Evolutionary conservation across 2,113 vertebrate genomes (phyloP), one percentile per base, ranked within the genome.

Genomic region (Pachyramphus minor): DNA sequence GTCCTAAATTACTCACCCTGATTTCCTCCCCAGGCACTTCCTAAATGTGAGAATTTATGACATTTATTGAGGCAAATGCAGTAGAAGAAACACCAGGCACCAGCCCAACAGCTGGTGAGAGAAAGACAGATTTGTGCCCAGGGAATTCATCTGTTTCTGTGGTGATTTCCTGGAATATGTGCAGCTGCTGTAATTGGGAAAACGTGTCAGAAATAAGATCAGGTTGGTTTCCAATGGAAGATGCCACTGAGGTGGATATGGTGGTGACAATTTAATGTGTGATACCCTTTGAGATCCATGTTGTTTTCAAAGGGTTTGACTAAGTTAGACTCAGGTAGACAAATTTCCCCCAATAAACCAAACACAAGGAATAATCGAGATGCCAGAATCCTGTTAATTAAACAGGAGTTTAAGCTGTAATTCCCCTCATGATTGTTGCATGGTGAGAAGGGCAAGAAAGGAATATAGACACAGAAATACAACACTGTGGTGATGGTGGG

Each of bases 141-240:
- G 60, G 52, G 73, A 87, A 64, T 78, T 81, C 19, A 78, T 63
- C 80, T 95, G 77, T 56, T 89, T 37, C 84, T 86, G 68, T 77
- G 81, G 73, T 20, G 55, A 64, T 90, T 53, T 87, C 77, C 72
- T 90, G 44, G 79, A 92, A 68, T 62, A 21, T 62, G 58, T 69
- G 94, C 72, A 93, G 88, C 75, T 90, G 45, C 84, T 87, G 24
- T 73, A 56, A 69, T 20, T 73, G 82, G 74, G 74, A 79, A 95
- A 91, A 91, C 66, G 66, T 90, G 82, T 87, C 75, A 85, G 71
- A 82, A 69, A 89, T 72, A 23, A 68, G 52, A 72, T 85, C 50
- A 79, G 17, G 6, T 58, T 85, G 21, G 28, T 58, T 91, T 88
- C 41, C 82, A 90, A 3, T 30, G 18, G 39, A 85, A 89, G 66